These are phyloP conservation scores for Mechanitis messenoides DNA, from an alignment of 2,888 invertebrate species.

Conservation along the genomic window DNA sequence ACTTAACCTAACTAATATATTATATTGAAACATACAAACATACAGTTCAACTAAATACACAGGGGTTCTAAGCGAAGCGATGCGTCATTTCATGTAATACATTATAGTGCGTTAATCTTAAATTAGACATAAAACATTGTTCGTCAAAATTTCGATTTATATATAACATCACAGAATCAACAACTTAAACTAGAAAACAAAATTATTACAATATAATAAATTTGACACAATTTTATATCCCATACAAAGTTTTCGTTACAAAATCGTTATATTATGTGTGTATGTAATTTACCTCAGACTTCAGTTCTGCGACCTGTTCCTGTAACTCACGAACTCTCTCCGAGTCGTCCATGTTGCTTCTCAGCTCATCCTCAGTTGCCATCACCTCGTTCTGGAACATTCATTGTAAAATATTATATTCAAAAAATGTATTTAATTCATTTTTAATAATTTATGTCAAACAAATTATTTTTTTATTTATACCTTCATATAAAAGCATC, in stretches of 20 bases:
- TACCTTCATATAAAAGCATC: too few relatives aligned
- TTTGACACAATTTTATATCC: constrained; percentile 4
- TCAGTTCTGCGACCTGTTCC: constrained; percentile 93
- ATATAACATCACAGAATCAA: constrained; percentile 6
- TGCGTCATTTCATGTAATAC: constrained; percentile 11
- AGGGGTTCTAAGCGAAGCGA: constrained; percentile 24
- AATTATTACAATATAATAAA: neutral
- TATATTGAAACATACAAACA: too few relatives aligned
- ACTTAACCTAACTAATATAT: too few relatives aligned
- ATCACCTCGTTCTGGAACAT: constrained; percentile 91
- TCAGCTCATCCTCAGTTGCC: constrained; percentile 92
- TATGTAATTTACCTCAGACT: constrained; percentile 85
- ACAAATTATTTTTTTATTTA: too few relatives aligned
- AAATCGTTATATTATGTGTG: constrained; percentile 4
- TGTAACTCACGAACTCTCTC: constrained; percentile 92
- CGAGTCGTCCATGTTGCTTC: constrained; percentile 88
- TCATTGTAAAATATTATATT: neutral
- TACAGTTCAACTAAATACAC: constrained; percentile 20
- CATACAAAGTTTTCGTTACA: constrained; percentile 3
- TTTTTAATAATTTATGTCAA: too few relatives aligned
- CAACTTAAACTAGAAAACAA: constrained; percentile 4
- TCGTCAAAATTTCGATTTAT: constrained; percentile 5
- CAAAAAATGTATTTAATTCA: too few relatives aligned
- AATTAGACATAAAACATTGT: neutral
- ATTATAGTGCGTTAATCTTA: constrained; percentile 15